Base-by-base conservation (phyloP, 2,888 invertebrate genomes). In the Agonum fuliginosum region DNA sequence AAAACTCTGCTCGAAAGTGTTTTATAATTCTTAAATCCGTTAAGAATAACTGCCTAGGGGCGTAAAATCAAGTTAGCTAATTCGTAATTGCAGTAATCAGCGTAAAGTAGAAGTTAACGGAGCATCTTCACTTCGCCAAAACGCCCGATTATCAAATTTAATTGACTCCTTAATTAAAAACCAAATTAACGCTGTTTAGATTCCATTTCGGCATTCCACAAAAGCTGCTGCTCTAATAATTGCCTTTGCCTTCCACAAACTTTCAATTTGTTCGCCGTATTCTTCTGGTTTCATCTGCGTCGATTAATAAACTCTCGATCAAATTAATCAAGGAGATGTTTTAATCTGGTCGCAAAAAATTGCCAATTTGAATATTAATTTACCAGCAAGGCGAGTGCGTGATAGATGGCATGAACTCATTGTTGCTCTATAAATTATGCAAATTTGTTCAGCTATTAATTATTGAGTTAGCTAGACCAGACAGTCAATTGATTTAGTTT, bases 91-190 rank as follows among this genome's bases (percentile, higher is more conserved):
- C 54, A 10, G 5, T 24, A 54, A 22, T 24, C 54, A 24, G 37
- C 37, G n/a, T 37, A 12, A 37, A 37, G 37, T 37, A n/a, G 37
- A 37, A 37, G 1, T 37, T 37, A 37, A 22, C 22, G 54, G 24
- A 20, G 54, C 10, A 54, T n/a, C 54, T 54, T 54, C 54, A n/a
- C n/a, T n/a, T 1, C n/a, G 1, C 12, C 37, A 48, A 48, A 48
- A 48, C 17, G 48, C 5, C 48, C 65, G 65, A 27, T 37, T 65
- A 37, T 65, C 14, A 62, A 62, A 62, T 62, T 37, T 62, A 62
- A 62, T 62, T 62, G 62, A 62, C 62, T 62, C 30, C 19, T 37
- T 62, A 14, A 62, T 62, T 62, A 62, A 62, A 30, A 62, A 62
- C 8, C 6, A 62, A 62, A 62, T 62, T 62, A 30, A 17, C 6